phyloP scores from a whole-genome alignment of 2,888 invertebrate genomes.

The Sesamia inferens region DNA sequence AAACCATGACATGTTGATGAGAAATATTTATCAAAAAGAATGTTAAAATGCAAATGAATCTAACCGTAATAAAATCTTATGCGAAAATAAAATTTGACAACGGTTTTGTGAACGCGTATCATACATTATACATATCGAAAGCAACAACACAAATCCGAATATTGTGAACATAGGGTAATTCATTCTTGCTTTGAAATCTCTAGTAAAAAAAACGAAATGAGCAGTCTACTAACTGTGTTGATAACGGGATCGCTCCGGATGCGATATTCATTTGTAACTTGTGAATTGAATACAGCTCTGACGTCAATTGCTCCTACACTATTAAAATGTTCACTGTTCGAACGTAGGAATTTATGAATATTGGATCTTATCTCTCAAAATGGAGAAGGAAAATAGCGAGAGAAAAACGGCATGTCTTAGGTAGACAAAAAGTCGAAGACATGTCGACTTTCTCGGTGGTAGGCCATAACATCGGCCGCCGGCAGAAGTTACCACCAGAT shows the following conservation, averaged over 20 bases:
- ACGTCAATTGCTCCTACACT: conserved; percentile 49
- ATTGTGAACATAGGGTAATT: not conserved
- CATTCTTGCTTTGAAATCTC: not conserved
- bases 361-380: not conserved
- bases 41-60: not conserved
- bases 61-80: conserved; percentile 10
- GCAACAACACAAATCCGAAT: conserved; percentile 6
- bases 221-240: conserved; percentile 5
- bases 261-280: conserved; percentile 43
- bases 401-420: too few relatives aligned
- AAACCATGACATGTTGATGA: not conserved
- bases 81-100: conserved; percentile 6
- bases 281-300: conserved; percentile 30
- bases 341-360: conserved; percentile 24
- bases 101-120: not conserved
- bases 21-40: conserved; percentile 7
- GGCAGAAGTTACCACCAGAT: too few relatives aligned
- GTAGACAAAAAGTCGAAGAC: too few relatives aligned
- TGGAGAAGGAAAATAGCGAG: too few relatives aligned
- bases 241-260: conserved; percentile 48
- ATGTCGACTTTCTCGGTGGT: too few relatives aligned
- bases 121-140: conserved; percentile 1
- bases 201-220: not conserved
- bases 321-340: conserved; percentile 32
- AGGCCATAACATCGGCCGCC: too few relatives aligned